These are phyloP conservation scores for Pangasius sanitwongsei DNA, from an alignment of 2,797 vertebrate species.

Conservation along the genomic window DNA sequence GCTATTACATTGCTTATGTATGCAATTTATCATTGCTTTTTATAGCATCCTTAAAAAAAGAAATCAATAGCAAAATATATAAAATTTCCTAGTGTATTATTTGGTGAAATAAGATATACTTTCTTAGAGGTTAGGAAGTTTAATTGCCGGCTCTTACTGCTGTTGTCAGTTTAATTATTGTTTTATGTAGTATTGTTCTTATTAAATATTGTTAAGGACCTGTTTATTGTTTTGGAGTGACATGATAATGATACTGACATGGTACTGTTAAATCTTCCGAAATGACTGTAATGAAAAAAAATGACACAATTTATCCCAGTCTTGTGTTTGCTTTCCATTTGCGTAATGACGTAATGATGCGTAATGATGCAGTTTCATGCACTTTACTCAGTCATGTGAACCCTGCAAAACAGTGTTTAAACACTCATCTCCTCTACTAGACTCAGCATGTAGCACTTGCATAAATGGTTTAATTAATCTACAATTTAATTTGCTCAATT, in stretches of 20 bases:
- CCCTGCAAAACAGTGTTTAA: neutral
- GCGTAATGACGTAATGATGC: neutral
- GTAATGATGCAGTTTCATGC: constrained; percentile 8
- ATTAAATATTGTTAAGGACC: neutral
- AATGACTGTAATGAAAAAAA: constrained; percentile 15
- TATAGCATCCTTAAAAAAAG: neutral
- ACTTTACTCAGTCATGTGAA: constrained; percentile 19
- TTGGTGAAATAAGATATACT: neutral
- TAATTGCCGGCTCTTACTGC: neutral
- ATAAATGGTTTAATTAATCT: neutral
- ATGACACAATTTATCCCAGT: neutral
- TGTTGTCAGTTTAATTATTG: neutral
- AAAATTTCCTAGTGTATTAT: neutral
- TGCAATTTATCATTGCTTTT: neutral
- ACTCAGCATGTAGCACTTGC: neutral
- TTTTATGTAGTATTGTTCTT: neutral
- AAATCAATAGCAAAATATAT: neutral
- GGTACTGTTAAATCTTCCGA: neutral
- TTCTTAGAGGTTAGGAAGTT: neutral
- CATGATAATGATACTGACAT: neutral
- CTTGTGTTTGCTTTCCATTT: constrained; percentile 19
- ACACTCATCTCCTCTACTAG: constrained; percentile 14
- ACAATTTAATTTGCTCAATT: neutral
- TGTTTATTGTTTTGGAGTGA: neutral
- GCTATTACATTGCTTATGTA: neutral